Conservation (phyloP, 2,113 vertebrate genomes). For the Thermophis baileyi region DNA sequence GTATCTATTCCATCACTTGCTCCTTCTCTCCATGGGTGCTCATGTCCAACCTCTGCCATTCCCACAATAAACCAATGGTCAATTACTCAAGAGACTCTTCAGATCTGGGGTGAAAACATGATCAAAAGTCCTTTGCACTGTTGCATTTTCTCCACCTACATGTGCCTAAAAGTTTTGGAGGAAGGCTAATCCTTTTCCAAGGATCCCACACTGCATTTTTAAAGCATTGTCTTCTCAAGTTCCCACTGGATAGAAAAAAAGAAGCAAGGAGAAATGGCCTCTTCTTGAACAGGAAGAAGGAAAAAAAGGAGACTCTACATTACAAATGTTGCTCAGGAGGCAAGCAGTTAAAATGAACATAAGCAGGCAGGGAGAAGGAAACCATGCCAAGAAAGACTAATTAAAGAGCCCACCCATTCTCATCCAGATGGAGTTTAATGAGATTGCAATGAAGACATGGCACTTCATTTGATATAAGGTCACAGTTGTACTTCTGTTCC, state of each 20-base stretch:
- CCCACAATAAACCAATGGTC: background rate
- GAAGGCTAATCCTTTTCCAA: background rate
- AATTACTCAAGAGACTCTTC: background rate
- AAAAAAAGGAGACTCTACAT: background rate
- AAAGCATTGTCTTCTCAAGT: background rate
- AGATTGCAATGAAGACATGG: background rate
- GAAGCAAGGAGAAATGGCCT: background rate
- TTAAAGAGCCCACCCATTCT: background rate
- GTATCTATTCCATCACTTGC: background rate
- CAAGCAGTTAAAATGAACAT: background rate
- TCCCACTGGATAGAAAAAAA: background rate
- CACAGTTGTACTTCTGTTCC: background rate
- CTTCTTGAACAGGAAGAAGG: background rate
- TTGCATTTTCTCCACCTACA: background rate
- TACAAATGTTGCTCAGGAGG: background rate
- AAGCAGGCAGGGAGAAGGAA: background rate
- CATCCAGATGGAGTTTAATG: background rate
- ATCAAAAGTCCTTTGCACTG: background rate
- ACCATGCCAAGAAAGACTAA: background rate
- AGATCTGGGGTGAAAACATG: background rate
- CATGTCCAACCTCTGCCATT: background rate
- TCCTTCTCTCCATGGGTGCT: background rate
- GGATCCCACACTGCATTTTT: background rate
- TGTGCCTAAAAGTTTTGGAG: background rate
- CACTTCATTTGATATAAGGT: background rate